Base-by-base conservation (phyloP, 2,113 vertebrate species). In the Dascyllus trimaculatus region DNA sequence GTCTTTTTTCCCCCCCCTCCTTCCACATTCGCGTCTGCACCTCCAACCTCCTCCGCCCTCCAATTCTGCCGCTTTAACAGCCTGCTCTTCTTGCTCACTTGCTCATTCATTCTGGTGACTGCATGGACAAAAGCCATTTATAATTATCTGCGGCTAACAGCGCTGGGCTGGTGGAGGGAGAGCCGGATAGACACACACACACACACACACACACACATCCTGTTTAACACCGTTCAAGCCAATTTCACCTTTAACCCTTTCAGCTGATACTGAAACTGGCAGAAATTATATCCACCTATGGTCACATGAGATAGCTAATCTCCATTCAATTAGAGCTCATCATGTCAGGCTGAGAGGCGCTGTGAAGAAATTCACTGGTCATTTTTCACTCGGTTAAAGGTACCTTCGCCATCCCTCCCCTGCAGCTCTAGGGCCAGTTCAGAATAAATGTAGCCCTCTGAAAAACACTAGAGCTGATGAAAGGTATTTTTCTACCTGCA, bases 81-180 rank as follows among this genome's bases (percentile, higher is more conserved):
- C 72, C 76, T 58, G 78, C 49, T 83, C 68, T 52, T 51, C 75
- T 61, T 69, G 73, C 74, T 82, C 78, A 73, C 45, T 21, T 3
- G 4, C 82, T 80, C 75, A 71, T 76, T 88, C 85, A 85, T 88
- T 84, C 82, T 81, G 69, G 14, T 9, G 68, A 66, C 61, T 3
- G 51, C 57, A 85, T 49, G 7, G 59, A 81, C 78, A 90, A 84
- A 92, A 85, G 74, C 71, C 49, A 85, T 91, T 91, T 91, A 67
- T 76, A 88, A 89, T 93, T 80, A 93, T 89, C 91, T 78, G 80
- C 60, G 11, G 6, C 43, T 64, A 89, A 85, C 85, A 83, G 70
- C 17, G 5, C 38, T 0, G 21, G n/a, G 49, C 64, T 35, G 75
- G 1, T 7, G 56, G 25, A 4, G 25, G 25, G 24, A 49, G 19